Base-by-base conservation (phyloP, 2,888 invertebrate genomes). In the Theodoxus fluviatilis region DNA sequence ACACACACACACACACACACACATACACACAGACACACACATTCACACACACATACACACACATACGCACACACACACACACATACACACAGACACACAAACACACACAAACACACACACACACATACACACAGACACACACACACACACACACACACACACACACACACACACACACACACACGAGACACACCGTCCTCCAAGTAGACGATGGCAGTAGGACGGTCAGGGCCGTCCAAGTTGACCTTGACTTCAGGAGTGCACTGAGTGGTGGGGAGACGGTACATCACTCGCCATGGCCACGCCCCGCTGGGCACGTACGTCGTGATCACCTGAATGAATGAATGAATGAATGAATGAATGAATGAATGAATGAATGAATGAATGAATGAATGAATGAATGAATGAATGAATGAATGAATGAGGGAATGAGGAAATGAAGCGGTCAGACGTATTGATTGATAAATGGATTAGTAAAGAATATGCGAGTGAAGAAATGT, bases 241-340 rank as follows among this genome's bases (percentile, higher is more conserved):
- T 73, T 72, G 0, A 76, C 73, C 68, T 79, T 77, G 31, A 74
- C 67, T 25, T 78, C 59, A 3, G 76, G 70, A 25, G 77, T 71
- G 68, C 81, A 81, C 71, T 81, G 81, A 6, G 78, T 74, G 22
- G 75, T 79, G 47, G 79, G 76, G 66, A 81, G 72, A 70, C 78
- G 79, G 64, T 78, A 79, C 68, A 81, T 72, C 6, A 75, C 76
- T 0, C 80, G 74, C 68, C 73, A 76, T 25, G 74, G 76, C 80
- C 80, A 81, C 67, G 76, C 75, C 3, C 74, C 74, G 3, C 76
- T 74, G 28, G 76, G 75, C 12, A 78, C 72, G 49, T 77, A 78
- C 64, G 76, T 78, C 2, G 79, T 78, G 9, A 81, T 69, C 6
- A 81, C 75, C 81, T 81, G 74, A 4, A 67, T 66, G 15, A n/a